Conservation (phyloP, 2,113 vertebrate species). For the Ophiodon elongatus region DNA sequence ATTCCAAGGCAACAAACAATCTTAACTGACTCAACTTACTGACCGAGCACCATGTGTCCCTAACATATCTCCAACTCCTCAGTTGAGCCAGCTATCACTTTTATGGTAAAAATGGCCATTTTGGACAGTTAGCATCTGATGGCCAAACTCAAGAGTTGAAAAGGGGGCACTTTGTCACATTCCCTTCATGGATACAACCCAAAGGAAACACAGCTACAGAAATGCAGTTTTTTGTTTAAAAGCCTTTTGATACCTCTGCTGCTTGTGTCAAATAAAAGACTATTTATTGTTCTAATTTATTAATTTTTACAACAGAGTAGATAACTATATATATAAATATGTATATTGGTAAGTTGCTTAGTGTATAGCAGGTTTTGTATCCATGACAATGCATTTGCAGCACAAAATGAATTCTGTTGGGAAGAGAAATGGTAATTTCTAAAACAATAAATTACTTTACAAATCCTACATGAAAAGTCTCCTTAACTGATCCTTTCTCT, state of each 20-base stretch:
- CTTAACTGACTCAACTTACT: constrained; percentile 56
- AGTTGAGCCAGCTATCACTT: constrained; percentile 42
- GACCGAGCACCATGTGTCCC: constrained; percentile 37
- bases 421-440: constrained; percentile 62
- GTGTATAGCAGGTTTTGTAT: constrained; percentile 65
- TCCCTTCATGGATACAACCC: constrained; percentile 11
- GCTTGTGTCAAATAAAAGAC: constrained; percentile 79
- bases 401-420: constrained; percentile 55
- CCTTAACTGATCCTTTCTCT: neutral
- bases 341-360: constrained; percentile 71
- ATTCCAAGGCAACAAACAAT: constrained; percentile 68
- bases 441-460: constrained; percentile 45
- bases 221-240: constrained; percentile 53
- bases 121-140: constrained; percentile 33
- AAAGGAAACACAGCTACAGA: constrained; percentile 26
- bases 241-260: constrained; percentile 81
- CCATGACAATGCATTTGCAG: constrained; percentile 58
- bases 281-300: constrained; percentile 91
- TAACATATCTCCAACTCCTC: constrained; percentile 48
- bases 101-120: constrained; percentile 46
- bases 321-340: constrained; percentile 68
- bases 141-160: constrained; percentile 43
- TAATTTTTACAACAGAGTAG: constrained; percentile 75
- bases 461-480: constrained; percentile 4
- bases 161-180: neutral